These are phyloP conservation scores for Linyphia triangularis DNA, from an alignment of 2,888 invertebrate genomes.

Conservation along the genomic window DNA sequence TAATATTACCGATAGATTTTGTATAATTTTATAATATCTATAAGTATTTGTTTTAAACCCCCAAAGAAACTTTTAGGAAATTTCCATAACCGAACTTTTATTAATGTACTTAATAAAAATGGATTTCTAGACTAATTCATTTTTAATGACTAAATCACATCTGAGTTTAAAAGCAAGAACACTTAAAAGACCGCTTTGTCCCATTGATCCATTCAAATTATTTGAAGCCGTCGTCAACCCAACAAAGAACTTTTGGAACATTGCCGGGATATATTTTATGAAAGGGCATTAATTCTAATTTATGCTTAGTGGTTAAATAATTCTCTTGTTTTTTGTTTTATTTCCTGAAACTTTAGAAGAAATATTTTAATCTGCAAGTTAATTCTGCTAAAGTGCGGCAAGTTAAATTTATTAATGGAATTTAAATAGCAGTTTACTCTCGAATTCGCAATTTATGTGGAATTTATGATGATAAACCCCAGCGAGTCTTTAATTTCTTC, in stretches of 20 bases:
- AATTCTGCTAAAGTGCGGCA: neutral
- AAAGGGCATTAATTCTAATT: slow-evolving; percentile 10
- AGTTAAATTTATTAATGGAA: too few relatives aligned
- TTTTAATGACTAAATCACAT: slow-evolving; percentile 26
- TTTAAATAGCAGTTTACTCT: too few relatives aligned
- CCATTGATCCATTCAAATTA: slow-evolving; percentile 14
- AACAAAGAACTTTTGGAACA: slow-evolving; percentile 2
- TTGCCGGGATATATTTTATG: slow-evolving; percentile 20
- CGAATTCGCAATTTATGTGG: too few relatives aligned
- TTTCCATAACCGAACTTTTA: too few relatives aligned
- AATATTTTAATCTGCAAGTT: neutral
- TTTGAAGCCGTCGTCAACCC: slow-evolving; percentile 1
- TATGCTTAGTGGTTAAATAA: neutral
- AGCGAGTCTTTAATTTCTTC: too few relatives aligned
- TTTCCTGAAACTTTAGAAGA: neutral
- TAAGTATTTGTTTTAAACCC: too few relatives aligned
- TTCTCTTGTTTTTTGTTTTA: neutral
- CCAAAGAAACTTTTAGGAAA: too few relatives aligned
- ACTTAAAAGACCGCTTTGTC: slow-evolving; percentile 8
- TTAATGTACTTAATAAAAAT: neutral
- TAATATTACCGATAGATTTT: too few relatives aligned
- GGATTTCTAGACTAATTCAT: slow-evolving; percentile 19
- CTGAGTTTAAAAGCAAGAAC: slow-evolving; percentile 18
- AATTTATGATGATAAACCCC: too few relatives aligned
- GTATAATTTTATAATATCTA: too few relatives aligned